phyloP scores from a whole-genome alignment of 2,113 vertebrate species.

The Heterotilapia buettikoferi region DNA sequence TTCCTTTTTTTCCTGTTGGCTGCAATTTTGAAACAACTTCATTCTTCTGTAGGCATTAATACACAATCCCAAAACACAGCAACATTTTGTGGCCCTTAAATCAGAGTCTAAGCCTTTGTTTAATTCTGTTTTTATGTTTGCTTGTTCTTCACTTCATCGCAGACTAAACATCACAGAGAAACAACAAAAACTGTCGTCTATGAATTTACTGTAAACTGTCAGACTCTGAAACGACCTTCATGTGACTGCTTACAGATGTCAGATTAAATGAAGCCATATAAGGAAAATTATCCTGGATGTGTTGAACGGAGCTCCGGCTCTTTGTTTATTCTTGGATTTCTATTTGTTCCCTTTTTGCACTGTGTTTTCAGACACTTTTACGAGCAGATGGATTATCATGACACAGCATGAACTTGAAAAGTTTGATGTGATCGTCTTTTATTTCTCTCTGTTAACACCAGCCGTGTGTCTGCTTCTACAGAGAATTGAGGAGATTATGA shows the following conservation, averaged over 20 bases:
- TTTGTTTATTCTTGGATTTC: not conserved
- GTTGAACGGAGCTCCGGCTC: rapidly evolving
- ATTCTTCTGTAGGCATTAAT: not conserved
- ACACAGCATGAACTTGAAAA: rapidly evolving
- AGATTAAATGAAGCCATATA: not conserved
- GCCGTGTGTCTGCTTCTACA: conserved; percentile 28
- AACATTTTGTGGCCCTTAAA: not conserved
- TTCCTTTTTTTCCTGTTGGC: not conserved
- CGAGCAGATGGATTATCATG: not conserved
- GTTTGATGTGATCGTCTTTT: not conserved
- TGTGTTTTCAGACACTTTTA: not conserved
- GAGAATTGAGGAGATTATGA: conserved; percentile 99
- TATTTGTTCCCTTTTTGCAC: not conserved
- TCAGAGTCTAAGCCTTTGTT: not conserved
- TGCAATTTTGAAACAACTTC: rapidly evolving
- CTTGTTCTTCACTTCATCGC: rapidly evolving
- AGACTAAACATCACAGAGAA: not conserved
- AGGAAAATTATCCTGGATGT: not conserved
- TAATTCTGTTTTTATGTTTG: not conserved
- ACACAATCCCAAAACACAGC: rapidly evolving
- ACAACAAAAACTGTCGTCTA: rapidly evolving
- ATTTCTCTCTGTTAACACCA: not conserved
- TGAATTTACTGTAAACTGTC: rapidly evolving
- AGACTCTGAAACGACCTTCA: rapidly evolving
- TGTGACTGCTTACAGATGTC: rapidly evolving